Base-by-base conservation (phyloP, 2,113 vertebrate species). In the Chionomys nivalis region DNA sequence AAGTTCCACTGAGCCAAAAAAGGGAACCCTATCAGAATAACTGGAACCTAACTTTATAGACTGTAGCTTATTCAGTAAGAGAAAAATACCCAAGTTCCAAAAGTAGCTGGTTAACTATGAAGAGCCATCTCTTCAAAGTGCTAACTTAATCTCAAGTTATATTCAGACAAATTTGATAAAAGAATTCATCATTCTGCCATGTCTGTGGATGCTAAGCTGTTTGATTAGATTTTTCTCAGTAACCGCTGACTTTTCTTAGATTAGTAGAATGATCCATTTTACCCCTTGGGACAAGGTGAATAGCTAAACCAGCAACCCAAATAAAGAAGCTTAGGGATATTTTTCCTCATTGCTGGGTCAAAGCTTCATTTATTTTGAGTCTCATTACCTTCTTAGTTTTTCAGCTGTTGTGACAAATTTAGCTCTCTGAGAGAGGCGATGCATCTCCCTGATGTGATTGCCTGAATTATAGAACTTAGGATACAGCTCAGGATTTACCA, bases 111-210 rank as follows among this genome's bases (percentile, higher is more conserved):
- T 76, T 96, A 91, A 24, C 79, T 24, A 93, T 86, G 0, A 77
- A 94, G 77, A 89, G 39, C 91, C 36, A 98, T 94, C 92, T 97
- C 89, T 94, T 86, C 26, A 82, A 49, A 24, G 47, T 87, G 12
- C 93, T 87, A 87, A 52, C 31, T 75, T 93, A 89, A 96, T 81
- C 95, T 91, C 82, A 82, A 33, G 2, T 87, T 94, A 17, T 44
- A 93, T 61, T 86, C 33, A 93, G 89, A 91, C 89, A 77, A 52
- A 68, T 61, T 87, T n/a, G 10, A 55, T 78, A 47, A 90, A 93
- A 88, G 33, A 93, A 98, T 58, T 61, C 81, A 77, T 63, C 73
- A 19, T 42, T 24, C 55, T 63, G 82, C 5, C 92, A 17, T 87
- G 47, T 96, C 94, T 87, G 73, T 0, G 75, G 93, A 85, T 94